These are phyloP conservation scores for Eretmocerus hayati DNA, from an alignment of 2,888 invertebrate species.

Conservation along the genomic window DNA sequence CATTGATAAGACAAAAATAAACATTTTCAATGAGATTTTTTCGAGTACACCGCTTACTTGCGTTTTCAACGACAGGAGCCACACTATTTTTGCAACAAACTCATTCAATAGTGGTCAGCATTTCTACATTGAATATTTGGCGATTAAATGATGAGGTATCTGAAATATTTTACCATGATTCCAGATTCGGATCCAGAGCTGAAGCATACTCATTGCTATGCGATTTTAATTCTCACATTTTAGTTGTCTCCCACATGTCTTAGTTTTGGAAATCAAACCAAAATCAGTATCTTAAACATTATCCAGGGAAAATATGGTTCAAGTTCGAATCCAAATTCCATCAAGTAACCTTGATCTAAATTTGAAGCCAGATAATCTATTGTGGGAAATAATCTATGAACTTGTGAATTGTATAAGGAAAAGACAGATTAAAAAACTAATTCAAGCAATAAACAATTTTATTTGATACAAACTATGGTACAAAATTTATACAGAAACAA, in stretches of 20 bases:
- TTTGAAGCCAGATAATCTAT: too few species aligned
- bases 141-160: too few species aligned
- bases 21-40: slow-evolving; percentile 13
- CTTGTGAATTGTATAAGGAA: not conserved
- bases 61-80: slow-evolving; percentile 9
- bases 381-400: too few species aligned
- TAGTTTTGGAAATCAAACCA: too few species aligned
- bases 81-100: slow-evolving; percentile 6
- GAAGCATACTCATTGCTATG: slow-evolving; percentile 8
- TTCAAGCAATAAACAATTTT: slow-evolving; percentile 51
- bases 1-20: slow-evolving; percentile 1
- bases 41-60: slow-evolving; percentile 2
- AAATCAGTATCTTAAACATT: too few species aligned
- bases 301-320: too few species aligned
- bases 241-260: too few species aligned
- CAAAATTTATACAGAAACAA: slow-evolving; percentile 52
- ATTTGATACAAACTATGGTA: slow-evolving; percentile 57
- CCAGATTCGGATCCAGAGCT: slow-evolving; percentile 10
- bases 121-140: too few species aligned
- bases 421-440: not conserved
- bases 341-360: too few species aligned
- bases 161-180: not conserved
- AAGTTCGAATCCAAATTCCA: too few species aligned
- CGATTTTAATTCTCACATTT: slow-evolving; percentile 12
- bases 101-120: slow-evolving; percentile 5